Conservation (phyloP, 2,113 vertebrate genomes). For the Cochlearius cochlearius region DNA sequence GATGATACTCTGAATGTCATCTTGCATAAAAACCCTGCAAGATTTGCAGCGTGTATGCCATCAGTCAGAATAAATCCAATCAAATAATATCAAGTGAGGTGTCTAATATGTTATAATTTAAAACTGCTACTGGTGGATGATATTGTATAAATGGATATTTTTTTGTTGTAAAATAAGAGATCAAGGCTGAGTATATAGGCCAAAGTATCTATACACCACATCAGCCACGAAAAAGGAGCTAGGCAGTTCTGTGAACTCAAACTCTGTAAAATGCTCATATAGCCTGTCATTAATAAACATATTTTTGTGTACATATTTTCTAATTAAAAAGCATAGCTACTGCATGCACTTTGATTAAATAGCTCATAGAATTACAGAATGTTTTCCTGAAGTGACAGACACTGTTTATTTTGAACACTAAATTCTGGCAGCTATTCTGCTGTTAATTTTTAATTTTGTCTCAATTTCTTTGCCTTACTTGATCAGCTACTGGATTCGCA, state of each 20-base stretch:
- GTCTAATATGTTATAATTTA: slow-evolving; percentile 12
- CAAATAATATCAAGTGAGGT: background rate
- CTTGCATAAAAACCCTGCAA: background rate
- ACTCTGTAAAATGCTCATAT: background rate
- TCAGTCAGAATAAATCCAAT: background rate
- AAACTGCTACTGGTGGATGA: background rate
- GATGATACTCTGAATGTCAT: background rate
- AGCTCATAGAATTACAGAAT: background rate
- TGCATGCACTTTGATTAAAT: background rate
- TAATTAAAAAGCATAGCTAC: background rate
- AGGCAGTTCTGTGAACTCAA: background rate
- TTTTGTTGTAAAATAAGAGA: background rate
- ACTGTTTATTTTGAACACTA: background rate
- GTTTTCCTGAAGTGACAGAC: background rate
- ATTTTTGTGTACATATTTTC: background rate
- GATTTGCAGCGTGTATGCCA: background rate
- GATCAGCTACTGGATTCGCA: background rate
- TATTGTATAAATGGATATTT: background rate
- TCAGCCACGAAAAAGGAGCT: background rate
- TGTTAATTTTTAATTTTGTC: background rate
- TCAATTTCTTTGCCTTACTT: background rate
- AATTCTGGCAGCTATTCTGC: background rate
- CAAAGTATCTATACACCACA: background rate
- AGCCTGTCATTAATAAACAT: background rate
- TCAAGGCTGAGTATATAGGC: background rate